These are phyloP conservation scores for Oligia strigilis DNA, from an alignment of 2,888 invertebrate genomes.

Conservation along the genomic window DNA sequence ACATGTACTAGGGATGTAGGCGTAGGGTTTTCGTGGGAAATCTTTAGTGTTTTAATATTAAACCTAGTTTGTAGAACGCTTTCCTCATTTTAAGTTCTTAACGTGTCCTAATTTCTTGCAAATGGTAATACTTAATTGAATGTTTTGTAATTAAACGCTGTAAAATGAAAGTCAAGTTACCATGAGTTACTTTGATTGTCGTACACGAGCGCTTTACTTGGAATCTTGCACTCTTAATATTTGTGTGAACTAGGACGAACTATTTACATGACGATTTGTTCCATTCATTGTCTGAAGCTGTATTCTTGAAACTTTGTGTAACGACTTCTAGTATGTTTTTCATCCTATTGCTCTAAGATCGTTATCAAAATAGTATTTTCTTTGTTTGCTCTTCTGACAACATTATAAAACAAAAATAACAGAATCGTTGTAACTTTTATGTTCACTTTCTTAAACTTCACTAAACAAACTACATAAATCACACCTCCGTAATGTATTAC, in stretches of 20 bases:
- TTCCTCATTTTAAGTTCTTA: not conserved
- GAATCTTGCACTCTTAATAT: slow-evolving; percentile 7
- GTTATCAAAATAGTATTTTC: not conserved
- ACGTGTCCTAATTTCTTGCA: not conserved
- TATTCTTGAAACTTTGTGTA: not conserved
- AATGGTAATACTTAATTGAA: not conserved
- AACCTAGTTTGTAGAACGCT: not conserved
- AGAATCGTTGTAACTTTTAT: not conserved
- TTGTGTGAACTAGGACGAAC: not conserved
- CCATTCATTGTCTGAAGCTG: slow-evolving; percentile 14
- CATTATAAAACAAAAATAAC: not conserved
- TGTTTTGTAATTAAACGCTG: not conserved
- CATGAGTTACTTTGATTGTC: not conserved
- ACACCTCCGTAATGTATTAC: not conserved
- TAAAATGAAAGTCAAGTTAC: not conserved
- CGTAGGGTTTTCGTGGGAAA: not conserved
- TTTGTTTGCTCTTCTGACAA: not conserved
- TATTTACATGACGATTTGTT: slow-evolving; percentile 23
- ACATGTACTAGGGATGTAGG: not conserved
- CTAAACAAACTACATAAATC: not conserved
- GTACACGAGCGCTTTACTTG: not conserved
- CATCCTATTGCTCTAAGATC: not conserved
- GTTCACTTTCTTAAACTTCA: not conserved
- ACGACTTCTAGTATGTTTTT: not conserved
- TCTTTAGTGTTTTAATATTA: slow-evolving; percentile 3